Percentiles rank a stretch among this genome's conserved stretches.
Conservation (phyloP, 2,888 invertebrate genomes). For the Metopia argyrocephala region DNA sequence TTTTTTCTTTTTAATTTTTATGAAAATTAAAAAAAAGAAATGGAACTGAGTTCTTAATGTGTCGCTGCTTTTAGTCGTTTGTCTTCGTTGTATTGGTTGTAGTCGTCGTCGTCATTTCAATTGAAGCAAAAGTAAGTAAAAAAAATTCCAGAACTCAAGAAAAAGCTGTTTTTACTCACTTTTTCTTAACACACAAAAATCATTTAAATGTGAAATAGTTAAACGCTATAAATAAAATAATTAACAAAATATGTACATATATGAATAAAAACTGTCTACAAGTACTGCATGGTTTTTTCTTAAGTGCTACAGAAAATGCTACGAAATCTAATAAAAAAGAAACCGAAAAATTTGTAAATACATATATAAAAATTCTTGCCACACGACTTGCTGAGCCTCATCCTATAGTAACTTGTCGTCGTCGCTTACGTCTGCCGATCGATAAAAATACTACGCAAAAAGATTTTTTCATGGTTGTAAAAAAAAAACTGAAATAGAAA, state of each 20-base stretch:
- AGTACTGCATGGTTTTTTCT: no score
- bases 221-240: constrained; percentile 26
- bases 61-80: constrained; percentile 75
- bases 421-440: constrained; percentile 68
- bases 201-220: constrained; percentile 49
- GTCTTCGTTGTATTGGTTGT: constrained; percentile 75
- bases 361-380: constrained; percentile 51
- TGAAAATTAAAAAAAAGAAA: constrained; percentile 44
- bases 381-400: constrained; percentile 55
- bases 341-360: constrained; percentile 33
- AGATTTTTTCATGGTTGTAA: constrained; percentile 64
- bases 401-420: constrained; percentile 53
- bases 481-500: constrained; percentile 32
- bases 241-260: neutral
- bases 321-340: constrained; percentile 10
- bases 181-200: constrained; percentile 61
- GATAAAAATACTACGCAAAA: constrained; percentile 78
- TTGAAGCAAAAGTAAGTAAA: constrained; percentile 78
- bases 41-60: constrained; percentile 53
- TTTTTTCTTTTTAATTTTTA: constrained; percentile 39
- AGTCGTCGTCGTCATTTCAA: constrained; percentile 77
- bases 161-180: constrained; percentile 65
- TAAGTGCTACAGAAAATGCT: neutral
- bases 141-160: constrained; percentile 62
- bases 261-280: constrained; percentile 4